Evolutionary conservation across 1,140 invertebrate species (phyloP).

Genomic region (Sitobion miscanthi): DNA sequence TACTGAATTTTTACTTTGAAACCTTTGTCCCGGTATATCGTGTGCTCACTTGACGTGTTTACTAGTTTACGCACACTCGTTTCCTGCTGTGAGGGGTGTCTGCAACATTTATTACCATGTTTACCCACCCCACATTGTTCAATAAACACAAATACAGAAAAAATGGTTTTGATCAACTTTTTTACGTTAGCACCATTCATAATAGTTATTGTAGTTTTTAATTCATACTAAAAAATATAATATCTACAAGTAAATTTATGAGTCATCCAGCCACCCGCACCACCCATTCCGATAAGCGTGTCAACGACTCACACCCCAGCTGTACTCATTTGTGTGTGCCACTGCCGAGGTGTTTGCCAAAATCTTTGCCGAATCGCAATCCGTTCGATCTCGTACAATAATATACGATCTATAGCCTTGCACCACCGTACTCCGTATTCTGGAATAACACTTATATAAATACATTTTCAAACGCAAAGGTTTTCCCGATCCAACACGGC

Average conservation of each 20-base stretch:
- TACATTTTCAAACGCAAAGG: neutral
- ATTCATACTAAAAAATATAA: neutral
- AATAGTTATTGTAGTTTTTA: neutral
- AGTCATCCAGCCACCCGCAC: neutral
- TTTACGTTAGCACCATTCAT: neutral
- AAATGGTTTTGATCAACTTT: neutral
- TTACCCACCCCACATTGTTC: neutral
- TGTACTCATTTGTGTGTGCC: neutral
- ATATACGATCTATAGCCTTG: neutral
- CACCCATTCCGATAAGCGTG: neutral
- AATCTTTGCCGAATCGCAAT: neutral
- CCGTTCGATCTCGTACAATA: neutral
- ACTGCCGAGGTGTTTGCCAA: neutral
- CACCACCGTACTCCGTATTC: too few relatives aligned
- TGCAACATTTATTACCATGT: neutral
- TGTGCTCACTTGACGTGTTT: neutral
- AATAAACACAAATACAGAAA: neutral
- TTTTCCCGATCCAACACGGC: too few relatives aligned
- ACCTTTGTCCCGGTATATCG: neutral
- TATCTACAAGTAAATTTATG: neutral
- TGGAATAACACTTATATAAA: too few relatives aligned
- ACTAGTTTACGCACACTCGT: neutral
- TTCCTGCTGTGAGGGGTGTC: too few relatives aligned
- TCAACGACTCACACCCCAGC: neutral
- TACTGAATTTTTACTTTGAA: neutral